Percentiles rank a stretch among this genome's conserved stretches.
Evolutionary conservation across 2,888 invertebrate species (phyloP).

Genomic region (Abrostola tripartita): DNA sequence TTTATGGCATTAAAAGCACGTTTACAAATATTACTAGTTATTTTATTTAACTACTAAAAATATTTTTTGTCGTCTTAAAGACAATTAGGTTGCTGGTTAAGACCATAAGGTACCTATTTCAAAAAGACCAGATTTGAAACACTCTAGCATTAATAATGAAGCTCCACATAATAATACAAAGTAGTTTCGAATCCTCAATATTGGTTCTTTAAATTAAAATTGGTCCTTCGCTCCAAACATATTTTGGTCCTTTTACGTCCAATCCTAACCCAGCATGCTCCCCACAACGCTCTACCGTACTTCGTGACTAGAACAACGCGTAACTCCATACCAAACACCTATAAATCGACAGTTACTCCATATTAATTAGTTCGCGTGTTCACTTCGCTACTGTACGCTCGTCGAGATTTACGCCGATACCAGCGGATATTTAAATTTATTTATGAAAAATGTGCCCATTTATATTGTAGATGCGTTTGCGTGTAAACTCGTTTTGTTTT

Average conservation of each 20-base stretch:
- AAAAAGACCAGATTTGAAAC: too few species aligned
- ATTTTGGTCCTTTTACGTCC: too few species aligned
- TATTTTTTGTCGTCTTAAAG: too few species aligned
- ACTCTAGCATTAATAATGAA: too few species aligned
- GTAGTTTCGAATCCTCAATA: not conserved
- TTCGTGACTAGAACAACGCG: conserved; percentile 54
- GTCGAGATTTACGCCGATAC: conserved; percentile 71
- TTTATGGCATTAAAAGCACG: too few species aligned
- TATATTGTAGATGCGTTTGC: conserved; percentile 59
- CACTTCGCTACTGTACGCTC: conserved; percentile 75
- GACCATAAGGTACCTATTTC: too few species aligned
- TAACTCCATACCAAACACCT: conserved; percentile 60
- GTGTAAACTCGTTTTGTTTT: conserved; percentile 59
- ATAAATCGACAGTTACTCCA: conserved; percentile 82
- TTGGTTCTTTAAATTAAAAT: not conserved
- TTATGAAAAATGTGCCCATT: conserved; percentile 77
- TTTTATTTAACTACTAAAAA: too few species aligned
- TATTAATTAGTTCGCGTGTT: conserved; percentile 85
- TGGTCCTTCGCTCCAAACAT: not conserved
- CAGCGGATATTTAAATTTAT: conserved; percentile 75
- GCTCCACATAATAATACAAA: not conserved
- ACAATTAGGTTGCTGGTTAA: too few species aligned
- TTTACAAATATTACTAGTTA: too few species aligned
- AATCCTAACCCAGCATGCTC: conserved; percentile 5
- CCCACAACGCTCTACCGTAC: conserved; percentile 19